Percentiles rank a stretch among this genome's conserved stretches.
Evolutionary conservation across 1,140 invertebrate species (phyloP).

Genomic region (Pseudomyrmex gracilis): DNA sequence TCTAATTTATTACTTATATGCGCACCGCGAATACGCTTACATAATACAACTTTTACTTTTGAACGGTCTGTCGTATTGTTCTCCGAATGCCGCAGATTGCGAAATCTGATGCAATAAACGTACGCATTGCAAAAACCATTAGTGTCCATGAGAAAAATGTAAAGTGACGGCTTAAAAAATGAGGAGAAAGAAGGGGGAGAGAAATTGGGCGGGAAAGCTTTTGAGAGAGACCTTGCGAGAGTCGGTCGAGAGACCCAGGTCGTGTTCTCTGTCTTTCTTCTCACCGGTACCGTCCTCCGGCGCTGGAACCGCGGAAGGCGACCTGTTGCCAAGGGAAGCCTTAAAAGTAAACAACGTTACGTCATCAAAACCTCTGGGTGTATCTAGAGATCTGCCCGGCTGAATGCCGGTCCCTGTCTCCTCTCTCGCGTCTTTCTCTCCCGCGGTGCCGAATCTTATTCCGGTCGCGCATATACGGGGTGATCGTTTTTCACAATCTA

Average conservation of each 20-base stretch:
- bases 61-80: not conserved
- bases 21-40: slow-evolving; percentile 10
- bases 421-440: slow-evolving; percentile 54
- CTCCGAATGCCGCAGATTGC: not conserved
- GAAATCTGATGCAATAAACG: not conserved
- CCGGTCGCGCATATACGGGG: slow-evolving; percentile 18
- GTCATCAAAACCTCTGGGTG: slow-evolving; percentile 67
- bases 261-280: not conserved
- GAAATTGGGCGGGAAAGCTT: slow-evolving; percentile 28
- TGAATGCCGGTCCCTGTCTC: slow-evolving; percentile 54
- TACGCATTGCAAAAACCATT: not conserved
- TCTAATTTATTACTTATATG: too few relatives aligned
- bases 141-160: slow-evolving; percentile 6
- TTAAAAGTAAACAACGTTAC: slow-evolving; percentile 79
- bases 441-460: slow-evolving; percentile 37
- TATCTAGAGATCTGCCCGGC: slow-evolving; percentile 61
- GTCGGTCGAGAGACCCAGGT: not conserved
- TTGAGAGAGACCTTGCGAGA: slow-evolving; percentile 25
- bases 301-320: slow-evolving; percentile 65
- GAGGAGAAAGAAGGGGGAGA: not conserved
- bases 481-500: slow-evolving; percentile 21
- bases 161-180: not conserved
- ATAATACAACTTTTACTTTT: slow-evolving; percentile 53
- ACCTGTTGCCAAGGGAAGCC: slow-evolving; percentile 79
- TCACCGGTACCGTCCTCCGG: slow-evolving; percentile 35